Conservation (phyloP, 2,888 invertebrate species). For the Euclidia mi region DNA sequence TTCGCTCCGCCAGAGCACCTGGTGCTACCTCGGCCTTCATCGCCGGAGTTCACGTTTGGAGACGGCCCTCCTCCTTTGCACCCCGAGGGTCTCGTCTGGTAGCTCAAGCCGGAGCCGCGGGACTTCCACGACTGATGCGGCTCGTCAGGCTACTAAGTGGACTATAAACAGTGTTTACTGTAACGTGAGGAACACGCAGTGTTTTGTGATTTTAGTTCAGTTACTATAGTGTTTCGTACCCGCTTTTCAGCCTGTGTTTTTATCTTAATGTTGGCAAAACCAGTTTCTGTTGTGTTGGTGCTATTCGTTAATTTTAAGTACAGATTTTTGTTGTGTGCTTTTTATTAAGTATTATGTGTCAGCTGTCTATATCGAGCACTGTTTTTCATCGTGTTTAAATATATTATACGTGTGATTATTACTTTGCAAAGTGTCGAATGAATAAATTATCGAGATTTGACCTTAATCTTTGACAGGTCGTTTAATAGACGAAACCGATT, state of each 20-base stretch:
- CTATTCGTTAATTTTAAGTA: slow-evolving; percentile 22
- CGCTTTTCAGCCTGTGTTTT: slow-evolving; percentile 26
- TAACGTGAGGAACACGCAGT: slow-evolving; percentile 59
- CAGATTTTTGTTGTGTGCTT: background rate
- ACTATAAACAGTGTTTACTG: slow-evolving; percentile 70
- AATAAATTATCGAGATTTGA: slow-evolving; percentile 7
- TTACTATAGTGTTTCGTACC: slow-evolving; percentile 21
- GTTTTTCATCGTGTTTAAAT: too few relatives aligned
- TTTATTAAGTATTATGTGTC: too few relatives aligned
- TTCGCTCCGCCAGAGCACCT: slow-evolving; percentile 92
- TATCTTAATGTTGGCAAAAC: slow-evolving; percentile 18
- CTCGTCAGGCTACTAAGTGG: slow-evolving; percentile 86
- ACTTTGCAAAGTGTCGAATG: background rate
- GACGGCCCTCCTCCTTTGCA: slow-evolving; percentile 87
- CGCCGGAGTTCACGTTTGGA: slow-evolving; percentile 93
- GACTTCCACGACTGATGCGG: slow-evolving; percentile 90
- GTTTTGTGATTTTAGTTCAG: slow-evolving; percentile 63
- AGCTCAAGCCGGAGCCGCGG: slow-evolving; percentile 91
- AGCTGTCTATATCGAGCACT: too few relatives aligned
- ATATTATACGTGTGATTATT: background rate
- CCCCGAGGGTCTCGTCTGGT: slow-evolving; percentile 88
- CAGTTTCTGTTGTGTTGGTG: slow-evolving; percentile 49
- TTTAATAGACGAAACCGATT: slow-evolving; percentile 2
- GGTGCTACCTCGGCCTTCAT: slow-evolving; percentile 93
- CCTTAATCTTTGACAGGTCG: slow-evolving; percentile 14